phyloP scores from a whole-genome alignment of 2,113 vertebrate genomes.

The Podarcis raffonei region DNA sequence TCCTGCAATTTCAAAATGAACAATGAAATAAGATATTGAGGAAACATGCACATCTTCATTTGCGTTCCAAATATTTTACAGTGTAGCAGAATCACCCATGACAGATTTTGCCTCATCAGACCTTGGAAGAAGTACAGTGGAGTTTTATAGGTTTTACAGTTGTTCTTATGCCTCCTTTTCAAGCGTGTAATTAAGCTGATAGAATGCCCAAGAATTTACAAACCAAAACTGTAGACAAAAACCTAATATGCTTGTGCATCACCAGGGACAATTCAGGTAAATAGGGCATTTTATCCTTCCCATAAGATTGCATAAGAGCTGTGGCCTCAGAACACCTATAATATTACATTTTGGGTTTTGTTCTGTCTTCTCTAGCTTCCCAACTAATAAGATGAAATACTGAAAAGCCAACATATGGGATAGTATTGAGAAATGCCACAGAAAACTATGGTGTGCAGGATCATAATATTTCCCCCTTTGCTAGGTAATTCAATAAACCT shows the following conservation, averaged over 20 bases:
- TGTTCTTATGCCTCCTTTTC: conserved; percentile 1
- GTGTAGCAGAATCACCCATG: neutral
- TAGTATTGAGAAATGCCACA: neutral
- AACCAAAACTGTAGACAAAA: conserved; percentile 1
- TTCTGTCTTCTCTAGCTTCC: neutral
- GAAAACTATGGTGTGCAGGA: neutral
- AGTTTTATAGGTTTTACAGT: conserved; percentile 2
- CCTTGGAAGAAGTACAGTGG: conserved; percentile 5
- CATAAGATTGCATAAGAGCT: neutral
- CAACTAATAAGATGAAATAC: neutral
- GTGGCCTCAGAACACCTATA: too few species aligned
- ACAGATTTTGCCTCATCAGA: conserved; percentile 22
- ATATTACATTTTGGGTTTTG: neutral
- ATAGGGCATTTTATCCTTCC: neutral
- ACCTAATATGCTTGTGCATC: neutral
- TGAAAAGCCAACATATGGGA: neutral
- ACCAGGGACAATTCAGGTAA: neutral
- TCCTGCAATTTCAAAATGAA: neutral
- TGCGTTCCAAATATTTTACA: conserved; percentile 6
- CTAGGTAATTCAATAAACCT: neutral
- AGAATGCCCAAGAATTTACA: neutral
- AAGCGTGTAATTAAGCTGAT: conserved; percentile 8
- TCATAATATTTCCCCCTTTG: neutral
- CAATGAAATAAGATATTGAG: conserved; percentile 1
- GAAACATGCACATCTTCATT: conserved; percentile 14